phyloP scores from a whole-genome alignment of 2,113 vertebrate species.

The Edolisoma coerulescens region DNA sequence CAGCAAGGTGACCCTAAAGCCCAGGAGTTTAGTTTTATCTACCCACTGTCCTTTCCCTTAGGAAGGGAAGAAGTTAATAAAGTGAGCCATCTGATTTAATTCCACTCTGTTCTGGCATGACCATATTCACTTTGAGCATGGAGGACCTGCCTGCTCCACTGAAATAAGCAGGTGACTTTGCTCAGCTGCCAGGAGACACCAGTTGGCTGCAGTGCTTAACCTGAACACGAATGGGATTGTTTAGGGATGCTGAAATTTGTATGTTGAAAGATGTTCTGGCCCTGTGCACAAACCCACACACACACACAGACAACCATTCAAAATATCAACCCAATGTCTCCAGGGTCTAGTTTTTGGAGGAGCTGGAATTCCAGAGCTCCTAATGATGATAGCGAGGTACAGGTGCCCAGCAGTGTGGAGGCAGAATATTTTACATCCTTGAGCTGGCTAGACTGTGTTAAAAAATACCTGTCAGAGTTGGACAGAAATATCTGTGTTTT shows the following conservation, averaged over 20 bases:
- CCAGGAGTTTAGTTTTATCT: neutral
- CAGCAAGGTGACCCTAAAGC: neutral
- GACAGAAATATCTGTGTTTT: neutral
- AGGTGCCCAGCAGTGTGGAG: neutral
- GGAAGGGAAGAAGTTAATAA: neutral
- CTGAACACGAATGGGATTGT: neutral
- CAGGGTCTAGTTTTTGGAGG: neutral
- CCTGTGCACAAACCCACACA: accelerated
- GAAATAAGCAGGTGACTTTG: neutral
- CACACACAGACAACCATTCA: neutral
- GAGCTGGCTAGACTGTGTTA: neutral
- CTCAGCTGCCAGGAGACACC: neutral
- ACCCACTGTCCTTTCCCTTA: neutral
- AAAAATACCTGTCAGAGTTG: neutral
- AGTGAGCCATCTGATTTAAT: neutral
- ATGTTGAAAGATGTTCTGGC: neutral
- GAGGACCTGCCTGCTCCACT: neutral
- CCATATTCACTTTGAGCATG: neutral
- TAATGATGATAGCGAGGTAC: neutral
- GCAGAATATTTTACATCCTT: neutral
- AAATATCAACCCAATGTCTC: neutral
- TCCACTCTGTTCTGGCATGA: neutral
- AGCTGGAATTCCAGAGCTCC: neutral
- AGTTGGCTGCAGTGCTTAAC: neutral
- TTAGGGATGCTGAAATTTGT: neutral